Base-by-base conservation (phyloP, 1,140 invertebrate genomes). In the Heliconius eleuchia region DNA sequence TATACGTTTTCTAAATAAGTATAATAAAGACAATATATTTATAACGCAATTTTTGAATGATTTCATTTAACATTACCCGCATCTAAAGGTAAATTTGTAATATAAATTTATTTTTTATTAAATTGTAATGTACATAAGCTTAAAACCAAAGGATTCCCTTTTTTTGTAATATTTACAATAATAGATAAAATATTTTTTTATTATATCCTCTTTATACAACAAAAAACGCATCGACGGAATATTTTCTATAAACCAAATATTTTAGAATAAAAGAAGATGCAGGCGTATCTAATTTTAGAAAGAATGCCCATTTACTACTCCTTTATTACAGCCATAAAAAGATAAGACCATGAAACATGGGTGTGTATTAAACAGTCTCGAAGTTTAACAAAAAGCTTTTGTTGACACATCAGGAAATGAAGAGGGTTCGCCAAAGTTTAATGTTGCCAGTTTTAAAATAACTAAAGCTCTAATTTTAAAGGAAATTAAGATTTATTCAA, bases 361-460 rank as follows among this genome's bases (percentile, higher is more conserved):
- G 50, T 55, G 60, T 50, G 27, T 55, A 19, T 52, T 75, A 42
- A 19, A 71, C 7, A 50, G 52, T 42, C 46, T n/a, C 34, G 60
- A 71, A 46, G 60, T 30, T 72, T 42, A 60, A 78, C 50, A 74
- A 71, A 75, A 73, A 83, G 79, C 79, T 81, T 83, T 80, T 80
- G 82, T 81, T 83, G 74, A 79, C 30, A 76, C 60, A 13, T 34
- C 9, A 8, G 52, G 71, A 73, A 52, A 82, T 78, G 78, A 70
- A 60, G 78, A 75, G 70, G 73, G 73, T 76, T 75, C 57, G 39
- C 27, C 27, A 19, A 19, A 7, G n/a, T 46, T n/a, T 34, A 23
- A 76, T 83, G 82, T 83, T 83, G 82, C 82, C 57, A 81, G 75
- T 19, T 74, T 42, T 13, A 57, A 72, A 39, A 19, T 34, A 19